Percentiles rank a stretch among this genome's conserved stretches.
Evolutionary conservation across 2,797 vertebrate species (phyloP).

Genomic region (Merluccius polli): DNA sequence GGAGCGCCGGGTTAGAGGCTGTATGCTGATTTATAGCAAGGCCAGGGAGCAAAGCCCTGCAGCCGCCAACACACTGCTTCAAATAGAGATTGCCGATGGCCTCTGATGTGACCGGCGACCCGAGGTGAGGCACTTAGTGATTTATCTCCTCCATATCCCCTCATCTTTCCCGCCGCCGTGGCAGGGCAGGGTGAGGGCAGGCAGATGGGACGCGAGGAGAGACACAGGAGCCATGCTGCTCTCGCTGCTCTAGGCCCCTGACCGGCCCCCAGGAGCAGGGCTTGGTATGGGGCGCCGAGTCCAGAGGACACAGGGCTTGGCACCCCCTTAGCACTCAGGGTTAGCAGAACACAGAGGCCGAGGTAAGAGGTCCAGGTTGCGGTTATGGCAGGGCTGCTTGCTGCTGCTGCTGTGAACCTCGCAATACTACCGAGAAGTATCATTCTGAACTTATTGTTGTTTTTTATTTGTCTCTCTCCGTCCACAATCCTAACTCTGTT

Average conservation of each 20-base stretch:
- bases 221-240: constrained; percentile 32
- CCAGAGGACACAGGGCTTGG: constrained; percentile 35
- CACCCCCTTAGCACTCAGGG: constrained; percentile 43
- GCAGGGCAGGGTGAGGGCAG: constrained; percentile 37
- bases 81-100: constrained; percentile 82
- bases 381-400: constrained; percentile 40
- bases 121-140: constrained; percentile 81
- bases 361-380: constrained; percentile 41
- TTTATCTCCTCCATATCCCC: constrained; percentile 78
- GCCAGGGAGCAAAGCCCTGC: constrained; percentile 78
- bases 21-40: constrained; percentile 81
- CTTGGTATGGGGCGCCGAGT: constrained; percentile 32
- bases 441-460: constrained; percentile 33
- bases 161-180: constrained; percentile 63
- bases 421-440: not conserved
- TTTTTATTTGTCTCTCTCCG: constrained; percentile 29
- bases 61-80: constrained; percentile 79
- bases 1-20: constrained; percentile 51
- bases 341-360: constrained; percentile 40
- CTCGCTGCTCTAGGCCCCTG: constrained; percentile 48
- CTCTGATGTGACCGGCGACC: constrained; percentile 80
- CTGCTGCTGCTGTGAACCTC: constrained; percentile 7
- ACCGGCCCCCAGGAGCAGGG: constrained; percentile 36
- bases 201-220: constrained; percentile 32
- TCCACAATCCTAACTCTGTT: constrained; percentile 26